Evolutionary conservation across 1,140 invertebrate species (phyloP).

Genomic region (Teleopsis dalmanni): DNA sequence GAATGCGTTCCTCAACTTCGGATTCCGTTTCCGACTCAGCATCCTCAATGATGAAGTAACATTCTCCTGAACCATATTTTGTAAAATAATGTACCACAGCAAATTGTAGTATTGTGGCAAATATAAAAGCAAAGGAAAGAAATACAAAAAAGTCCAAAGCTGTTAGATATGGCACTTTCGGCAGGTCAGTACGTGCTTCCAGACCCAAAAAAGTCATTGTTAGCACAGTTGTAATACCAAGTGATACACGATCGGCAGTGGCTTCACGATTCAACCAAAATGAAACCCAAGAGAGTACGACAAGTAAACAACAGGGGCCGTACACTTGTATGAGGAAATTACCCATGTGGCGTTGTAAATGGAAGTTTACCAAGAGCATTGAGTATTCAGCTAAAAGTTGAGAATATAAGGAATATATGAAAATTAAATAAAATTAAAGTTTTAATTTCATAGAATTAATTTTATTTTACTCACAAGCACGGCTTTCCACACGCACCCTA

Average conservation of each 20-base stretch:
- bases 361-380: conserved; percentile 72
- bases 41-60: conserved; percentile 63
- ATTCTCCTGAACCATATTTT: conserved; percentile 80
- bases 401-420: not conserved
- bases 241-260: conserved; percentile 74
- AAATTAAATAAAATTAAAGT: not conserved
- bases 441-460: not conserved
- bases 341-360: conserved; percentile 75
- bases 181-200: conserved; percentile 76
- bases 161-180: conserved; percentile 80
- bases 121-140: conserved; percentile 78
- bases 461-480: not conserved
- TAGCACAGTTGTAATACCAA: conserved; percentile 79
- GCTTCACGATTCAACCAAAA: conserved; percentile 88
- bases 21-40: conserved; percentile 53
- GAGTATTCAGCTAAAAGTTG: conserved; percentile 58
- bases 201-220: conserved; percentile 85
- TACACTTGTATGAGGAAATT: conserved; percentile 87
- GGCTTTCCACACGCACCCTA: not conserved
- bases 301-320: conserved; percentile 73
- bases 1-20: conserved; percentile 47
- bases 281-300: conserved; percentile 83
- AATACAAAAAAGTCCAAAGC: conserved; percentile 83
- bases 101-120: conserved; percentile 81
- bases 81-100: conserved; percentile 85